phyloP scores from a whole-genome alignment of 2,888 invertebrate genomes.

The Zygaena filipendulae region DNA sequence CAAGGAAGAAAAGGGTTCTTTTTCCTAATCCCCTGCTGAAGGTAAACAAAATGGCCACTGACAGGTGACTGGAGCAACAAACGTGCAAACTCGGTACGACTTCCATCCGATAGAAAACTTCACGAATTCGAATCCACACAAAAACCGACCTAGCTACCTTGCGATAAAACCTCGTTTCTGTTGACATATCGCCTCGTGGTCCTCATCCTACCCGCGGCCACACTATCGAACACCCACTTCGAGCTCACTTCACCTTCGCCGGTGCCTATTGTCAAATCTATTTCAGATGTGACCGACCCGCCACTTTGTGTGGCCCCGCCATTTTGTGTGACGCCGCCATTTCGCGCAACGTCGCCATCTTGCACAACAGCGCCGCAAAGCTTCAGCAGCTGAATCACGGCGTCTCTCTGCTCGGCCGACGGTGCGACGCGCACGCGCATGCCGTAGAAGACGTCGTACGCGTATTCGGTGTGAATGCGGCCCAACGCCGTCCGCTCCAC shows the following conservation, averaged over 20 bases:
- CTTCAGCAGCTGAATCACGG: conserved; percentile 28
- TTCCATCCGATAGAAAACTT: too few species aligned
- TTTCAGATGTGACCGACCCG: conserved; percentile 13
- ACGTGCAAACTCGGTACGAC: too few species aligned
- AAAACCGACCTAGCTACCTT: too few species aligned
- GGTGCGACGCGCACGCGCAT: conserved; percentile 30
- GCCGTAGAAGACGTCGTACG: conserved; percentile 44
- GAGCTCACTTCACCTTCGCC: conserved; percentile 30
- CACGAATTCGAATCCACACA: too few species aligned
- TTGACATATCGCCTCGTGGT: conserved; percentile 36
- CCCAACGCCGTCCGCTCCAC: conserved; percentile 40
- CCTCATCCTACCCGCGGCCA: conserved; percentile 38
- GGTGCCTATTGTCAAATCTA: conserved; percentile 33
- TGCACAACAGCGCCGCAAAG: conserved; percentile 38
- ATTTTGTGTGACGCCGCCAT: conserved; percentile 16
- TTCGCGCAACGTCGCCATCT: conserved; percentile 13
- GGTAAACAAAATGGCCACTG: too few species aligned
- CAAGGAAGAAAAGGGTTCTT: too few species aligned
- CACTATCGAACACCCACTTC: conserved; percentile 55
- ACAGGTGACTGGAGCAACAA: too few species aligned
- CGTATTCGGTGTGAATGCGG: conserved; percentile 34
- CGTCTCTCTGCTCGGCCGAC: conserved; percentile 30
- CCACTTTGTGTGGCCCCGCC: conserved; percentile 17
- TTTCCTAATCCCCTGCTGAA: too few species aligned
- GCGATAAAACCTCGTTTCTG: too few species aligned